Evolutionary conservation across 2,113 vertebrate genomes (phyloP).

Genomic region (Neogale vison): DNA sequence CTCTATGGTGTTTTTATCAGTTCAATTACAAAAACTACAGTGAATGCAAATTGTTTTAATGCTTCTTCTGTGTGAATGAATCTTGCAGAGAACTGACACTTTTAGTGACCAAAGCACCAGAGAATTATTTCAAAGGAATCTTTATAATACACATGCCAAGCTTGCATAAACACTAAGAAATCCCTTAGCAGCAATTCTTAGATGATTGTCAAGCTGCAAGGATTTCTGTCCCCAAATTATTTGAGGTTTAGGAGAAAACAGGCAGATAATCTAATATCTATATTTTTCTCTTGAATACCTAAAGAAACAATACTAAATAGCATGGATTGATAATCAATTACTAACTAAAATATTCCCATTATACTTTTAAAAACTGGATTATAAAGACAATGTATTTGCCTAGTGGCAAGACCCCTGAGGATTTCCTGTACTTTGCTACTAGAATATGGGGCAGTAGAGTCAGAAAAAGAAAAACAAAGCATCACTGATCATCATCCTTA

Average conservation of each 20-base stretch:
- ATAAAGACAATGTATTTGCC: background rate
- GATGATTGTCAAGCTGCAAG: slow-evolving; percentile 25
- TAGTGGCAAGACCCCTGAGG: background rate
- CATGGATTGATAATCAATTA: slow-evolving; percentile 21
- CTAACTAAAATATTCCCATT: slow-evolving; percentile 36
- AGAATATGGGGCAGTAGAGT: background rate
- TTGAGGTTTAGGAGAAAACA: background rate
- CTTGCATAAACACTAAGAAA: slow-evolving; percentile 58
- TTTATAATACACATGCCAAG: background rate
- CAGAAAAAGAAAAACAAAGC: background rate
- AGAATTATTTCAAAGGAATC: slow-evolving; percentile 57
- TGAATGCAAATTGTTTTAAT: slow-evolving; percentile 51
- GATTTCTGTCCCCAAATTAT: slow-evolving; percentile 9
- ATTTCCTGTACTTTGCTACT: background rate
- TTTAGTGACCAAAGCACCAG: slow-evolving; percentile 59
- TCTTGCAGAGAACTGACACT: slow-evolving; percentile 33
- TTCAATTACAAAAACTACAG: slow-evolving; percentile 62
- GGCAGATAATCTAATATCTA: slow-evolving; percentile 4
- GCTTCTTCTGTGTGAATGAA: slow-evolving; percentile 36
- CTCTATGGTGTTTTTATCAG: slow-evolving; percentile 59
- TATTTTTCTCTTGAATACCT: background rate
- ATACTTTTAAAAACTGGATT: slow-evolving; percentile 19
- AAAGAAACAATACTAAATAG: background rate
- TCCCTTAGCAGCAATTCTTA: slow-evolving; percentile 40
- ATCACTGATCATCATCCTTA: background rate